Evolutionary conservation across 2,113 vertebrate genomes (phyloP), one percentile per base, ranked within the genome.

Genomic region (Casuarius casuarius): DNA sequence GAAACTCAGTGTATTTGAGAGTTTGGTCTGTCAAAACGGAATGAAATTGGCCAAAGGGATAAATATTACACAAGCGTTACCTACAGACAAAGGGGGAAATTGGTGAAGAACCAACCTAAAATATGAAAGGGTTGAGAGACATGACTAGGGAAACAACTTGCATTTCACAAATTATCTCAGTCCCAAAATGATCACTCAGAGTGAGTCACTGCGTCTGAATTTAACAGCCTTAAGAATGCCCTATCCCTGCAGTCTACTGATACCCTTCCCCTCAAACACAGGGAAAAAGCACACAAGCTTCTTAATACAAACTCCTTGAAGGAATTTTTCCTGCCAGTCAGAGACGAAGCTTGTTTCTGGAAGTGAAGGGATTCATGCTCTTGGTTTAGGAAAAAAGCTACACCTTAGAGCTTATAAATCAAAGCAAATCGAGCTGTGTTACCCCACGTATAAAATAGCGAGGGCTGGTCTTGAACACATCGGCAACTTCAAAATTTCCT

Each of bases 31-130:
- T 91, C 84, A 87, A 5, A 28, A 71, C 74, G 78, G 92, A 96
- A 88, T 70, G 82, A 96, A 85, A 94, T 58, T 79, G 79, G 78
- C 82, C 85, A 70, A 93, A 90, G 78, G 93, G 93, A 95, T 94
- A 92, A 93, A 92, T 18, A 82, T 77, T 90, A 73, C 29, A 51
- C 25, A 72, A 94, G 67, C 54, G 2, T 91, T 94, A 96, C 95
- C 94, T 94, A 80, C 40, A 31, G 92, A 78, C 46, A 92, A 52
- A 87, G 33, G 49, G 18, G 87, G 71, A 94, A 78, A 49, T 35
- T 73, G 63, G 33, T 83, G 87, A 79, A 96, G 75, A 91, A 82
- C 38, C 48, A 56, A 40, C 29, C 58, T 95, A 68, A 93, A 95
- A 72, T 51, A 87, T 19, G 77, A 85, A 87, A 95, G 78, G 83